Conservation (phyloP, 2,113 vertebrate species). For the Pangasianodon gigas region DNA sequence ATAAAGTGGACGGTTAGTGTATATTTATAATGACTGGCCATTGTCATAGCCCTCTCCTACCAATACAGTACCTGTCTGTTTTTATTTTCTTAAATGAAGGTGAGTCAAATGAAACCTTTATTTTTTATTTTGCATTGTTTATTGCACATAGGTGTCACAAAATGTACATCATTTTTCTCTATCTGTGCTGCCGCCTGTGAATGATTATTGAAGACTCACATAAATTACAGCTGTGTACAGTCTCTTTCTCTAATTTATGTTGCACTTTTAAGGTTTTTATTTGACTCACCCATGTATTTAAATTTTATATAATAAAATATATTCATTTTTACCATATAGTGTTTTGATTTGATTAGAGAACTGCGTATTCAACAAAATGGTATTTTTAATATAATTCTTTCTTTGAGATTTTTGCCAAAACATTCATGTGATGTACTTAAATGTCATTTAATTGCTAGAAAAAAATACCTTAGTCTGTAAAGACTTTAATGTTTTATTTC, state of each 20-base stretch:
- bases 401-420: background rate
- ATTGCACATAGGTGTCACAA: background rate
- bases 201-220: background rate
- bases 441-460: background rate
- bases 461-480: background rate
- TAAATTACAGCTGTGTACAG: background rate
- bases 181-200: background rate
- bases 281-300: background rate
- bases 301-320: background rate
- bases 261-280: constrained; percentile 1
- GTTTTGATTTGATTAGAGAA: background rate
- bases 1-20: background rate
- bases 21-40: background rate
- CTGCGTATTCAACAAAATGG: background rate
- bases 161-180: background rate
- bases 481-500: background rate
- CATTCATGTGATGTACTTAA: background rate
- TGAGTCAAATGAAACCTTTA: background rate
- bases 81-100: background rate
- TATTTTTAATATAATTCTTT: background rate
- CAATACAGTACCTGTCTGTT: background rate
- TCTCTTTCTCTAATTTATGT: background rate
- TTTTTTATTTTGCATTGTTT: background rate
- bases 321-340: background rate
- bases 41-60: background rate